Conservation (phyloP, 2,888 invertebrate genomes). For the Chelonus formosanus region DNA sequence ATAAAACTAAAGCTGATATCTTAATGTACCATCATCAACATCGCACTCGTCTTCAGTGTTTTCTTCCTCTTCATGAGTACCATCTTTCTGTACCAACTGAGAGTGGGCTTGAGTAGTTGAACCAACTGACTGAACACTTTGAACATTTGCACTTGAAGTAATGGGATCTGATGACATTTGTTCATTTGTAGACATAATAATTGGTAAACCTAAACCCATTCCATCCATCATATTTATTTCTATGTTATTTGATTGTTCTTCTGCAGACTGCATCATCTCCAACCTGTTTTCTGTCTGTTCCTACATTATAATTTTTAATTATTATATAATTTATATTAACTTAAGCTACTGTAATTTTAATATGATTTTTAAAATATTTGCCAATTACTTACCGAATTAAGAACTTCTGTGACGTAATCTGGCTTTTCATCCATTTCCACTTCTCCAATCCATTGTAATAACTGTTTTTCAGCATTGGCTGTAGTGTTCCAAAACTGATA, state of each 20-base stretch:
- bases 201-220: slow-evolving; percentile 57
- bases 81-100: slow-evolving; percentile 48
- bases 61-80: slow-evolving; percentile 56
- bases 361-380: too few species aligned
- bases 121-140: slow-evolving; percentile 57
- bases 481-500: slow-evolving; percentile 78
- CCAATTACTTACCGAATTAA: slow-evolving; percentile 52
- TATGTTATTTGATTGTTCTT: slow-evolving; percentile 58
- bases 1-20: too few species aligned
- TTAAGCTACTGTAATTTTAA: background rate
- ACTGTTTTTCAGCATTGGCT: slow-evolving; percentile 73
- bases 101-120: slow-evolving; percentile 55
- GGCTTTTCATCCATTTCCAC: slow-evolving; percentile 58
- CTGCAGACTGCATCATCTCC: slow-evolving; percentile 54
- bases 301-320: slow-evolving; percentile 41
- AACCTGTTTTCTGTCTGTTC: slow-evolving; percentile 54
- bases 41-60: slow-evolving; percentile 62
- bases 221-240: slow-evolving; percentile 60
- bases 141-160: slow-evolving; percentile 54
- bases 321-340: background rate
- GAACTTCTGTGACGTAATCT: slow-evolving; percentile 56
- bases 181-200: slow-evolving; percentile 48
- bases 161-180: slow-evolving; percentile 62
- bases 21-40: slow-evolving; percentile 55
- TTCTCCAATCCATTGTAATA: slow-evolving; percentile 63